Evolutionary conservation across 2,888 invertebrate genomes (phyloP).

Genomic region (Melolontha melolontha): DNA sequence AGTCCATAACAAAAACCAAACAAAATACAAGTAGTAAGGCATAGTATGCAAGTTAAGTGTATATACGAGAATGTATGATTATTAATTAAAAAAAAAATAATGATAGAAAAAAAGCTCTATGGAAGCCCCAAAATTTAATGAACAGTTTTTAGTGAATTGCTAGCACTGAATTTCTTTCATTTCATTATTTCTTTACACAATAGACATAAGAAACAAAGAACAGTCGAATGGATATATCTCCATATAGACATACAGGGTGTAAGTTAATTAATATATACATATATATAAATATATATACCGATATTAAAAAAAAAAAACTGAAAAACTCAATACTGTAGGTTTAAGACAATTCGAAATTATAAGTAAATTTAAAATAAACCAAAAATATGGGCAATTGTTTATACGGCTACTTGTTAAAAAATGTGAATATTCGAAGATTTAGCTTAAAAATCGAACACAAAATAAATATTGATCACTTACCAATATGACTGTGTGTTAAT

Average conservation of each 20-base stretch:
- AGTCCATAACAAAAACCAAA: constrained; percentile 52
- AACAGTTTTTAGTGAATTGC: constrained; percentile 30
- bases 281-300: too few species aligned
- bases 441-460: constrained; percentile 1
- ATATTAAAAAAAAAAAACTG: too few species aligned
- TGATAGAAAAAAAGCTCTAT: constrained; percentile 35
- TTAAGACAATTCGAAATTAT: constrained; percentile 7
- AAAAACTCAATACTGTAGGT: constrained; percentile 8
- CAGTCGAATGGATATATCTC: constrained; percentile 38
- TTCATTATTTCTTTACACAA: not conserved
- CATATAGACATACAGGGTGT: constrained; percentile 40
- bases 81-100: constrained; percentile 39
- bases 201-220: constrained; percentile 16
- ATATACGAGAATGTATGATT: constrained; percentile 55
- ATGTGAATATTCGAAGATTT: constrained; percentile 1
- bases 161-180: constrained; percentile 11
- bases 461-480: constrained; percentile 1
- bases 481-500: not conserved
- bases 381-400: constrained; percentile 14
- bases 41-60: constrained; percentile 62
- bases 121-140: constrained; percentile 29
- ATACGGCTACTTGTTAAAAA: constrained; percentile 9
- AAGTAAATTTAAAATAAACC: too few species aligned
- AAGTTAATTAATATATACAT: constrained; percentile 1
- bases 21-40: constrained; percentile 54